These are phyloP conservation scores for Sarcophaga carnaria DNA, from an alignment of 2,888 invertebrate genomes.

Conservation along the genomic window DNA sequence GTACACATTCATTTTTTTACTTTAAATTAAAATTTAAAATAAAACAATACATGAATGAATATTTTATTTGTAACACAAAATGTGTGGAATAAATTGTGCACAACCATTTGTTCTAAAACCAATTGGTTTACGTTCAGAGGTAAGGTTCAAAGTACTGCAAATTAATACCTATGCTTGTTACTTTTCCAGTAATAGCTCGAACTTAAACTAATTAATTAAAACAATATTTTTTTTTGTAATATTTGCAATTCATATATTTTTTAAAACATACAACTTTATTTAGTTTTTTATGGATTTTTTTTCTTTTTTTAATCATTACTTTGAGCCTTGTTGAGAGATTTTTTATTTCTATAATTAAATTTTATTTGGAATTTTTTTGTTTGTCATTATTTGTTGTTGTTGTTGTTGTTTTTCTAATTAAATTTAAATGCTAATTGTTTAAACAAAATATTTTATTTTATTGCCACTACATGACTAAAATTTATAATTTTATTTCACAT, in stretches of 20 bases:
- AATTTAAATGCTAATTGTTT: slow-evolving; percentile 48
- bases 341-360: background rate
- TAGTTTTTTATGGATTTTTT: slow-evolving; percentile 60
- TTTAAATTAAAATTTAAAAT: too few relatives aligned
- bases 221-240: slow-evolving; percentile 41
- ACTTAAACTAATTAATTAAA: slow-evolving; percentile 35
- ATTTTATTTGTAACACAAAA: too few relatives aligned
- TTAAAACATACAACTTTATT: slow-evolving; percentile 74
- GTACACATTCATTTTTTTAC: too few relatives aligned
- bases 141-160: too few relatives aligned
- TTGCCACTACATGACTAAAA: slow-evolving; percentile 61
- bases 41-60: too few relatives aligned
- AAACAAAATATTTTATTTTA: slow-evolving; percentile 64
- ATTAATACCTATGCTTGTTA: too few relatives aligned
- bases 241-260: slow-evolving; percentile 67
- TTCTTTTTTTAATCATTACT: background rate
- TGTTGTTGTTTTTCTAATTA: slow-evolving; percentile 12
- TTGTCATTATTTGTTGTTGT: slow-evolving; percentile 16
- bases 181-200: too few relatives aligned
- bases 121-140: too few relatives aligned
- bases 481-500: slow-evolving; percentile 34
- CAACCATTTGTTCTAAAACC: too few relatives aligned
- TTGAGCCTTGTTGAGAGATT: too few relatives aligned
- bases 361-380: slow-evolving; percentile 48
- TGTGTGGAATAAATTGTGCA: too few relatives aligned